These are phyloP conservation scores for Vollenhovia emeryi DNA, from an alignment of 1,140 invertebrate genomes.

Conservation along the genomic window DNA sequence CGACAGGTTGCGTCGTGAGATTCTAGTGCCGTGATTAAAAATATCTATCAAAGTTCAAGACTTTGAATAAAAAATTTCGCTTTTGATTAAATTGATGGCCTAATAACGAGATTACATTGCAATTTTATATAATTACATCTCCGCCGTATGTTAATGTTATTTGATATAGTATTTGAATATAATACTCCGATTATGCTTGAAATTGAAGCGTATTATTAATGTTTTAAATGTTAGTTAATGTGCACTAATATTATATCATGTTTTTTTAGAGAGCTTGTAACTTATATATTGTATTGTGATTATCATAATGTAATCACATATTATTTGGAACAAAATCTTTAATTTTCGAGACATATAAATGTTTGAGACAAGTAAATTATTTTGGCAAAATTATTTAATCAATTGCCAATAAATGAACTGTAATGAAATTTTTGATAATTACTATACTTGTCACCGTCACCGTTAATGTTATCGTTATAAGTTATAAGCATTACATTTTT, in stretches of 20 bases:
- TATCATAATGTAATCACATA: neutral
- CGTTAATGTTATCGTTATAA: neutral
- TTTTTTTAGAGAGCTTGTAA: neutral
- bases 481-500: neutral
- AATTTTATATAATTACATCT: neutral
- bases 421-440: neutral
- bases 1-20: neutral
- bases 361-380: neutral
- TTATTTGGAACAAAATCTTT: neutral
- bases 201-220: neutral
- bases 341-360: neutral
- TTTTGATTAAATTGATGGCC: neutral
- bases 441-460: neutral
- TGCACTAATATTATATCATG: neutral
- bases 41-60: neutral
- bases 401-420: neutral
- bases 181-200: neutral
- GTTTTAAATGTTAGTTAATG: neutral
- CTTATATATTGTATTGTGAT: neutral
- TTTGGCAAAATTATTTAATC: neutral
- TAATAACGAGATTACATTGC: neutral
- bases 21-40: neutral
- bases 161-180: neutral
- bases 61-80: neutral
- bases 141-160: too few species aligned